Evolutionary conservation across 2,113 vertebrate genomes (phyloP).

Genomic region (Shinisaurus crocodilurus): DNA sequence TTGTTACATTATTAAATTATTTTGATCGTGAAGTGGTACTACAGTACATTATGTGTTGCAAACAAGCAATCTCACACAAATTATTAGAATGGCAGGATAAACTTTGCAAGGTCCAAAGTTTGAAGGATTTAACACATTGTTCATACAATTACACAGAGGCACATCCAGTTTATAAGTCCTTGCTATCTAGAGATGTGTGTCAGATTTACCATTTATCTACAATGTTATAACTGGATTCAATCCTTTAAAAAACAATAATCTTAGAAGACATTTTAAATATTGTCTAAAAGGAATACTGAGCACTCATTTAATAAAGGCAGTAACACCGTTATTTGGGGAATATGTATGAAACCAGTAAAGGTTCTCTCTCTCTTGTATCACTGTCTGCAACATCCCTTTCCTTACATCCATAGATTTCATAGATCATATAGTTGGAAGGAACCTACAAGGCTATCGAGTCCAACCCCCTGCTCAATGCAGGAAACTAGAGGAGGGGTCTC

Average conservation of each 20-base stretch:
- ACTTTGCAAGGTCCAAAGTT: slow-evolving; percentile 28
- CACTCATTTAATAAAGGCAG: neutral
- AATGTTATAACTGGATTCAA: neutral
- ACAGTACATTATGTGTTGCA: slow-evolving; percentile 46
- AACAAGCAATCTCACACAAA: slow-evolving; percentile 53
- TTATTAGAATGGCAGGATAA: slow-evolving; percentile 57
- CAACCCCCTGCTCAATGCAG: no score
- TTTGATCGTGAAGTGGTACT: slow-evolving; percentile 58
- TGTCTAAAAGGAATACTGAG: neutral
- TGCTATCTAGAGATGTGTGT: slow-evolving; percentile 19
- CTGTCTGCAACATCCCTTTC: neutral
- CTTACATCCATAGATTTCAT: neutral
- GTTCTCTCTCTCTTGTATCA: neutral
- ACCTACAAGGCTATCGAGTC: no score
- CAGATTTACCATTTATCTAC: neutral
- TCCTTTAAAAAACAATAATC: neutral
- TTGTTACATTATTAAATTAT: slow-evolving; percentile 57
- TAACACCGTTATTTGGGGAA: neutral
- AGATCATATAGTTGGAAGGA: no score
- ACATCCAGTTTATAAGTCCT: slow-evolving; percentile 29
- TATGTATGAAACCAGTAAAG: neutral
- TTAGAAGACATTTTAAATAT: neutral
- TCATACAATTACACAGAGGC: slow-evolving; percentile 33
- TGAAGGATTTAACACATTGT: slow-evolving; percentile 38
- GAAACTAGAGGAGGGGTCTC: no score